These are phyloP conservation scores for Xestoiulus laeticollis DNA, from an alignment of 2,888 invertebrate species.

Conservation along the genomic window DNA sequence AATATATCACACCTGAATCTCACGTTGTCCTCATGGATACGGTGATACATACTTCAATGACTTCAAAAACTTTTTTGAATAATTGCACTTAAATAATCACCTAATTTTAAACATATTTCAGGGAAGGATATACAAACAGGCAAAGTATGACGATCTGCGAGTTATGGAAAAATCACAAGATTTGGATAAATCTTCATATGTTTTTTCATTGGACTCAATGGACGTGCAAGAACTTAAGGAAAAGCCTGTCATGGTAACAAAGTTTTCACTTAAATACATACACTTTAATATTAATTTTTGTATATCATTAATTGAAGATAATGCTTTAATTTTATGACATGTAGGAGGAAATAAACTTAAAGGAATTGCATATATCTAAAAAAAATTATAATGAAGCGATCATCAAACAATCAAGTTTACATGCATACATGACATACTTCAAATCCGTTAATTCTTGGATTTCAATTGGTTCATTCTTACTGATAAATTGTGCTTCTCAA, in stretches of 20 bases:
- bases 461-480: conserved; percentile 67
- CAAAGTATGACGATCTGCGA: not conserved
- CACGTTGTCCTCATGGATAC: conserved; percentile 44
- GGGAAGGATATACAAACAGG: conserved; percentile 45
- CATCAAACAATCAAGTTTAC: conserved; percentile 57
- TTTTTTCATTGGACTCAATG: conserved; percentile 40
- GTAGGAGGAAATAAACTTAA: not conserved
- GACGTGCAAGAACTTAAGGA: not conserved
- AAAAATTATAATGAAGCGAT: conserved; percentile 58
- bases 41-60: too few relatives aligned
- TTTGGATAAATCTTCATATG: too few relatives aligned
- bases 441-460: conserved; percentile 69
- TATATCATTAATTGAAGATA: not conserved
- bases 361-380: conserved; percentile 45
- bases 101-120: too few relatives aligned
- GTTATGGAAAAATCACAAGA: conserved; percentile 34
- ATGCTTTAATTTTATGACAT: not conserved
- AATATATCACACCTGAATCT: conserved; percentile 46
- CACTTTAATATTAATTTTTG: not conserved
- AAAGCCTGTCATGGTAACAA: not conserved
- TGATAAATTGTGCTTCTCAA: conserved; percentile 64
- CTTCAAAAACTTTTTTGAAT: too few relatives aligned
- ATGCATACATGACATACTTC: conserved; percentile 67
- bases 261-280: not conserved
- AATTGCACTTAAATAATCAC: too few relatives aligned